phyloP scores from a whole-genome alignment of 2,797 vertebrate genomes.

The Siniperca obscura region DNA sequence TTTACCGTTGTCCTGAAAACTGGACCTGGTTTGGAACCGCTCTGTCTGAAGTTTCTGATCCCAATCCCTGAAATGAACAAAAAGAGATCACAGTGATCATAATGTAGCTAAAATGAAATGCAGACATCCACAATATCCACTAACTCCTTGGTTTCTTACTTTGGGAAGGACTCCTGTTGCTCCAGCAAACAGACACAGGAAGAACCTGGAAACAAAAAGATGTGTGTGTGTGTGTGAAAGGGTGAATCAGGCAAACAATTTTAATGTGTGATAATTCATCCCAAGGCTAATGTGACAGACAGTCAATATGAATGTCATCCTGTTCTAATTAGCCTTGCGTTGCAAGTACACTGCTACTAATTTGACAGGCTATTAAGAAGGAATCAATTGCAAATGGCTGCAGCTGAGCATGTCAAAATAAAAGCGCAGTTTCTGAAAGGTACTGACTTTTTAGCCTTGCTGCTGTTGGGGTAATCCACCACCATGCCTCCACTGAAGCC shows the following conservation, averaged over 20 bases:
- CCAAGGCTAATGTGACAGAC: constrained; percentile 19
- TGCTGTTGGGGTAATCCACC: constrained; percentile 97
- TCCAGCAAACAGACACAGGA: constrained; percentile 95
- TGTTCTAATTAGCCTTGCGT: constrained; percentile 40
- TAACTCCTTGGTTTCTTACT: constrained; percentile 77
- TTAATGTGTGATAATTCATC: constrained; percentile 32
- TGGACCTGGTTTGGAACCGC: constrained; percentile 83
- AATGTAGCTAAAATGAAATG: neutral
- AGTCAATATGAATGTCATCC: constrained; percentile 18
- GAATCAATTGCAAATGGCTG: constrained; percentile 17
- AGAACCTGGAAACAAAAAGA: constrained; percentile 87
- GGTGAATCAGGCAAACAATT: neutral
- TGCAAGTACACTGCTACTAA: constrained; percentile 19
- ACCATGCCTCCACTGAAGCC: constrained; percentile 97
- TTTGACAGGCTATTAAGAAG: constrained; percentile 53
- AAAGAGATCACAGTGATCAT: neutral
- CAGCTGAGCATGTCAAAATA: constrained; percentile 27
- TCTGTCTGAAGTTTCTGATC: constrained; percentile 79
- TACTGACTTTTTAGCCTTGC: constrained; percentile 97
- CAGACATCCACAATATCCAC: neutral
- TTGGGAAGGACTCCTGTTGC: constrained; percentile 87
- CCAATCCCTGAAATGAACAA: constrained; percentile 86
- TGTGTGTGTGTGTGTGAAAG: neutral
- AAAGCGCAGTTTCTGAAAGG: constrained; percentile 2
- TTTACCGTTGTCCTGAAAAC: constrained; percentile 91